Percentiles rank a stretch among this genome's conserved stretches.
Conservation (phyloP, 2,113 vertebrate genomes). For the Lophius piscatorius region DNA sequence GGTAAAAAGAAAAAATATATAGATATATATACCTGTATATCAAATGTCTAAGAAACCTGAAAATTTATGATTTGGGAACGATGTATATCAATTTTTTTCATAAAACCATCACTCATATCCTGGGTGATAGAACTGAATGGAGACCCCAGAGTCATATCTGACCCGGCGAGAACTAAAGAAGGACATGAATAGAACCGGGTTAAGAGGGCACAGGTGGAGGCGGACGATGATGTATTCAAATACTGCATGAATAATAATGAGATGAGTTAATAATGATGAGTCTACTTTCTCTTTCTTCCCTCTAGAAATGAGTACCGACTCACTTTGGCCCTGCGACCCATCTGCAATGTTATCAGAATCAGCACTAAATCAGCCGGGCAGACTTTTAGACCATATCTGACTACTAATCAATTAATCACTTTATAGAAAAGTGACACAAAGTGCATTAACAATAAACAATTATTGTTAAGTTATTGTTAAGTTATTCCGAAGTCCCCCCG, state of each 20-base stretch:
- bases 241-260: slow-evolving; percentile 39
- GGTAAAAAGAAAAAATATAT: too few relatives aligned
- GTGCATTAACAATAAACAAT: too few relatives aligned
- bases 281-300: slow-evolving; percentile 6
- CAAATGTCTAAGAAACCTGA: too few relatives aligned
- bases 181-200: slow-evolving; percentile 17
- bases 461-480: too few relatives aligned
- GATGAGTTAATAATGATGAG: slow-evolving; percentile 28
- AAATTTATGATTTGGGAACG: too few relatives aligned
- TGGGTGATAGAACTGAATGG: too few relatives aligned
- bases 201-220: slow-evolving; percentile 36
- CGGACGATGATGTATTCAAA: slow-evolving; percentile 12
- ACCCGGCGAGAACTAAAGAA: slow-evolving; percentile 23
- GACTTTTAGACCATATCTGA: neutral
- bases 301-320: slow-evolving; percentile 22
- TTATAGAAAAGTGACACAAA: too few relatives aligned
- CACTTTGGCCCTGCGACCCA: slow-evolving; percentile 5
- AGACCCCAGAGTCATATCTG: too few relatives aligned
- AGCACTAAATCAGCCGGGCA: neutral
- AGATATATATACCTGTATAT: too few relatives aligned
- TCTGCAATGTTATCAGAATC: slow-evolving; percentile 4
- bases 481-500: too few relatives aligned
- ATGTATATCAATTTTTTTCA: too few relatives aligned
- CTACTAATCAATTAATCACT: slow-evolving; percentile 6
- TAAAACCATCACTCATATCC: too few relatives aligned